Base-by-base conservation (phyloP, 2,888 invertebrate species). In the Drosophila kokeensis region DNA sequence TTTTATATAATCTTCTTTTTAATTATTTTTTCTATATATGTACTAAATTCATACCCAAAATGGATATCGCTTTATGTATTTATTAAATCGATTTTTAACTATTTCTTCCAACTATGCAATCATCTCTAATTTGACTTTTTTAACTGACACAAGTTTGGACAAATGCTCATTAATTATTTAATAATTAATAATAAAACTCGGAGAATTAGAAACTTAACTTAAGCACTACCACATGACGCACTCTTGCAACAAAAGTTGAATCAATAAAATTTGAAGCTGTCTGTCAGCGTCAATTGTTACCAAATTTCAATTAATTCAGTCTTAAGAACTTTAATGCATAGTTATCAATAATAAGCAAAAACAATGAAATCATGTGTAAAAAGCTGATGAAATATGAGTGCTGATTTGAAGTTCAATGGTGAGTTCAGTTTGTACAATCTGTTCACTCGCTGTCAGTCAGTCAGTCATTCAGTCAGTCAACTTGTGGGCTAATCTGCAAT, bases 401-500 rank as follows among this genome's bases (percentile, higher is more conserved):
- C 59, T 57, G 55, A 65, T 69, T 52, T 83, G 81, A 81, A 75
- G 68, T 82, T 82, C 81, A 80, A 70, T 73, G 70, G 61, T 32
- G 60, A 75, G 62, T 79, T 79, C 70, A 74, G 69, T 53, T 21
- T 48, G 38, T 57, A 15, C 68, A 58, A 50, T 15, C 50, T 57
- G 57, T 40, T 29, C 40, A 29, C n/a, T 57, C 29, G 55, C 29
- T 57, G 71, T 32, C 59, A 54, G 63, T 38, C 38, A 30, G n/a
- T 62, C 60, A 45, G 53, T 59, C 60, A 58, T 63, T 77, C 73
- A 83, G 82, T 86, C 87, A 87, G 73, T 73, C 78, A 83, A 73
- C 81, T 76, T 78, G 83, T 57, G 74, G 86, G 83, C 83, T 85
- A 85, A 83, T 88, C 85, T 87, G 89, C 86, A 86, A 86, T 85